A percentile compares a stretch with the other conserved stretches of the same genome.
Conservation (phyloP, 1,140 invertebrate genomes). For the Pollicipes pollicipes region DNA sequence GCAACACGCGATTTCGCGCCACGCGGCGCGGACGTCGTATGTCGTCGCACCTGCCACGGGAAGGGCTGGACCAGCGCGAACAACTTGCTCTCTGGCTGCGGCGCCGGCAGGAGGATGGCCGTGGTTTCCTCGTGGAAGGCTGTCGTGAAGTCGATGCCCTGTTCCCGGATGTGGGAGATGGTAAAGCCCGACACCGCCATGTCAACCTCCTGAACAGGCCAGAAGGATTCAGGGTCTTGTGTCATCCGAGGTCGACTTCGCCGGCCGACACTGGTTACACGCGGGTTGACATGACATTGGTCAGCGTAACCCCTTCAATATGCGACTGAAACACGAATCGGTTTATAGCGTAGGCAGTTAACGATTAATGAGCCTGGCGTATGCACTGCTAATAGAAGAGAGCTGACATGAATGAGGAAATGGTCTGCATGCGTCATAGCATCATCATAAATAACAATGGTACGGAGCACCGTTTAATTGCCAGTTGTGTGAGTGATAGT, state of each 20-base stretch:
- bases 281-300: too few relatives aligned
- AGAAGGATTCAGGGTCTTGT: too few relatives aligned
- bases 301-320: background rate
- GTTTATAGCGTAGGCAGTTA: background rate
- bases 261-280: too few relatives aligned
- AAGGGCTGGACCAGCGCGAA: conserved; percentile 13
- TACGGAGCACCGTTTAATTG: too few relatives aligned
- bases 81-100: conserved; percentile 7
- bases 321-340: background rate
- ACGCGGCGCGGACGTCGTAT: too few relatives aligned
- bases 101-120: conserved; percentile 11
- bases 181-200: conserved; percentile 10
- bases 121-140: conserved; percentile 7
- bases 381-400: too few relatives aligned
- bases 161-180: conserved; percentile 5
- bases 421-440: too few relatives aligned
- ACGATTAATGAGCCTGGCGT: background rate
- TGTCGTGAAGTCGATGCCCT: conserved; percentile 12
- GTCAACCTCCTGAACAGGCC: conserved; percentile 6
- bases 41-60: background rate
- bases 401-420: too few relatives aligned
- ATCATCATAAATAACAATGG: too few relatives aligned
- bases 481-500: too few relatives aligned
- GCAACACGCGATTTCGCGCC: too few relatives aligned
- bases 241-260: too few relatives aligned